phyloP scores from a whole-genome alignment of 2,888 invertebrate species.

The Rhodophaea formosa region DNA sequence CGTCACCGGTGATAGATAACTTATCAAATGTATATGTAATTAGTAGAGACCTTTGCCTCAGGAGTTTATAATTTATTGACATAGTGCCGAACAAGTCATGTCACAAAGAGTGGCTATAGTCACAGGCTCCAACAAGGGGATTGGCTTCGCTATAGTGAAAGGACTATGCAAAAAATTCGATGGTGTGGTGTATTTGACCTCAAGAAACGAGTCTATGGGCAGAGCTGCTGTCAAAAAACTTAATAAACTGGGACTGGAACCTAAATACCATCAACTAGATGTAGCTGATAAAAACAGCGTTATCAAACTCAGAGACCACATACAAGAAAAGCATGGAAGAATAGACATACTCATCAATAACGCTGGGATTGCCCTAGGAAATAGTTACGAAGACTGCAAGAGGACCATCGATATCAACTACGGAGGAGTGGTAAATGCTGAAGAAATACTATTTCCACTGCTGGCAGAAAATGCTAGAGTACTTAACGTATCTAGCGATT shows the following conservation, averaged over 20 bases:
- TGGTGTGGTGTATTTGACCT: constrained; percentile 85
- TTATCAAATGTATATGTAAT: background rate
- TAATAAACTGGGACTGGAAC: constrained; percentile 65
- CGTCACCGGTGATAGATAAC: background rate
- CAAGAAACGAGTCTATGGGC: constrained; percentile 79
- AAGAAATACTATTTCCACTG: constrained; percentile 85
- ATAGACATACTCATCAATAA: constrained; percentile 89
- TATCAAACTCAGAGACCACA: constrained; percentile 73
- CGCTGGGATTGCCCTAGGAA: constrained; percentile 54
- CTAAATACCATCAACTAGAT: constrained; percentile 85
- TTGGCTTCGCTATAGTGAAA: constrained; percentile 82
- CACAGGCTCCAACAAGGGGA: constrained; percentile 83
- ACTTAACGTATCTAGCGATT: constrained; percentile 86
- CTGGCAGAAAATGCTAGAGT: constrained; percentile 85
- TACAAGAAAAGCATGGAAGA: constrained; percentile 82
- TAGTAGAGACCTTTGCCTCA: background rate
- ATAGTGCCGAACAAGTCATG: constrained; percentile 21
- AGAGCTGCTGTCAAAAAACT: constrained; percentile 69
- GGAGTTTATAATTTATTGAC: background rate
- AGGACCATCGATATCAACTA: constrained; percentile 85
- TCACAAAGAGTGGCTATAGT: constrained; percentile 49
- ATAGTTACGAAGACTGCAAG: constrained; percentile 69
- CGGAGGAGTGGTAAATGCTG: constrained; percentile 82
- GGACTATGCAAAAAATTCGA: constrained; percentile 80
- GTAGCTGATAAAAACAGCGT: constrained; percentile 81